Evolutionary conservation across 2,888 invertebrate genomes (phyloP).

Genomic region (Drosophila cognata): DNA sequence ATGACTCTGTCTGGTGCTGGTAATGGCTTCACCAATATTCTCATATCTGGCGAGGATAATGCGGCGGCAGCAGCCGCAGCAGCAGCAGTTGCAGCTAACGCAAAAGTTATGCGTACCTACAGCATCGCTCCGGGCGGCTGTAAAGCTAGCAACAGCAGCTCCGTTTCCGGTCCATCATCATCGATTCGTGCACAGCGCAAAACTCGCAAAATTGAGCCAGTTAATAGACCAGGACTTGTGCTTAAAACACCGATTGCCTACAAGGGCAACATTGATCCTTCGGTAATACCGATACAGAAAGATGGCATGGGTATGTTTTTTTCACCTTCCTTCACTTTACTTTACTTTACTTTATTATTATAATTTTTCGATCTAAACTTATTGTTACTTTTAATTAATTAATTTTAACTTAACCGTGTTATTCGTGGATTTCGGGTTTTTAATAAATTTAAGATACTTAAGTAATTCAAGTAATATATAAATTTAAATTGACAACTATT

Average conservation of each 20-base stretch:
- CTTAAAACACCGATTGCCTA: slow-evolving; percentile 92
- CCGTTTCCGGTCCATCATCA: slow-evolving; percentile 30
- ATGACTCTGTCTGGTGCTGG: slow-evolving; percentile 25
- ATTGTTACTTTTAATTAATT: slow-evolving; percentile 13
- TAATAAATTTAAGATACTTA: not conserved
- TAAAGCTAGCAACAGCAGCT: slow-evolving; percentile 39
- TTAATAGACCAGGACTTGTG: slow-evolving; percentile 90
- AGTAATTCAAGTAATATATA: not conserved
- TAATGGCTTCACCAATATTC: slow-evolving; percentile 61
- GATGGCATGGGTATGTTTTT: slow-evolving; percentile 93
- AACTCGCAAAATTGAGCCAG: slow-evolving; percentile 89
- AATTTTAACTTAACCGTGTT: not conserved
- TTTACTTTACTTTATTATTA: slow-evolving; percentile 33
- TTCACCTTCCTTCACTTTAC: slow-evolving; percentile 46
- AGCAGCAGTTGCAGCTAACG: slow-evolving; percentile 13
- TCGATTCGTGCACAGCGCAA: slow-evolving; percentile 81
- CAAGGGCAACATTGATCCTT: slow-evolving; percentile 92
- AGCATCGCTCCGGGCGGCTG: slow-evolving; percentile 51
- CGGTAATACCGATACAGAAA: slow-evolving; percentile 94
- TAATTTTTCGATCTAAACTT: slow-evolving; percentile 11
- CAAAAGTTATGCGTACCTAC: slow-evolving; percentile 40
- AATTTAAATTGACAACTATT: not conserved
- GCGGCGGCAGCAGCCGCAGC: slow-evolving; percentile 9
- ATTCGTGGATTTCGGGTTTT: slow-evolving; percentile 4
- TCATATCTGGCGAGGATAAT: slow-evolving; percentile 51